A percentile compares a stretch with the other conserved stretches of the same genome.
These are phyloP conservation scores for Saguinus midas DNA, from an alignment of 2,113 vertebrate species.

Conservation along the genomic window DNA sequence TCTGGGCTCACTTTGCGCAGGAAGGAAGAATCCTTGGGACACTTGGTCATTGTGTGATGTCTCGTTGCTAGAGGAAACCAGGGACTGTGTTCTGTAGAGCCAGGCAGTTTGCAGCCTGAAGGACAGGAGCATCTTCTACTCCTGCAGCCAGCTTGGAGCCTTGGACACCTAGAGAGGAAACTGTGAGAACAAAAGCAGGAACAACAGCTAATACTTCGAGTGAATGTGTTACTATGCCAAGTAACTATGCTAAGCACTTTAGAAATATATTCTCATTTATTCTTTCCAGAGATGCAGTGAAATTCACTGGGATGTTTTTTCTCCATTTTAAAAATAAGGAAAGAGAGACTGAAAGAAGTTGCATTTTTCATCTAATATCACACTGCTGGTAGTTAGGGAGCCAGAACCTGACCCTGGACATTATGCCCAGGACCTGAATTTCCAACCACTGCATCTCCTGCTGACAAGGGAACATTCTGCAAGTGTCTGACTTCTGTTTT, in stretches of 20 bases:
- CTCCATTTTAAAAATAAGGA: background rate
- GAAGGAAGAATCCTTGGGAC: background rate
- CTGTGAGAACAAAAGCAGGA: background rate
- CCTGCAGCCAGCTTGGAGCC: background rate
- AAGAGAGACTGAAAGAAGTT: background rate
- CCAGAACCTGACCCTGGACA: background rate
- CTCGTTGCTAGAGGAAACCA: background rate
- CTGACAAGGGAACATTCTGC: background rate
- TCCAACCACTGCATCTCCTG: background rate
- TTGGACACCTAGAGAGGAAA: background rate
- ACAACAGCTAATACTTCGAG: background rate
- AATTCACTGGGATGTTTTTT: background rate
- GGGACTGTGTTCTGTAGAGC: background rate
- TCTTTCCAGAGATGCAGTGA: background rate
- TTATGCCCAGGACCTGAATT: background rate
- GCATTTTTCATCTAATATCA: background rate
- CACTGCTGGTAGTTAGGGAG: too few relatives aligned
- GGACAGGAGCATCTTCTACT: background rate
- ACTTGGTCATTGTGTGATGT: background rate
- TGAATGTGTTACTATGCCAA: background rate
- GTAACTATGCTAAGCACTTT: background rate
- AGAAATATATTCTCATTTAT: rapidly evolving
- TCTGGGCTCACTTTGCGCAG: background rate
- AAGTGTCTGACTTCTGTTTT: background rate
- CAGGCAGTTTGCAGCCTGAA: background rate